These are phyloP conservation scores for Gorsachius goisagi DNA, from an alignment of 2,113 vertebrate genomes.

Conservation along the genomic window DNA sequence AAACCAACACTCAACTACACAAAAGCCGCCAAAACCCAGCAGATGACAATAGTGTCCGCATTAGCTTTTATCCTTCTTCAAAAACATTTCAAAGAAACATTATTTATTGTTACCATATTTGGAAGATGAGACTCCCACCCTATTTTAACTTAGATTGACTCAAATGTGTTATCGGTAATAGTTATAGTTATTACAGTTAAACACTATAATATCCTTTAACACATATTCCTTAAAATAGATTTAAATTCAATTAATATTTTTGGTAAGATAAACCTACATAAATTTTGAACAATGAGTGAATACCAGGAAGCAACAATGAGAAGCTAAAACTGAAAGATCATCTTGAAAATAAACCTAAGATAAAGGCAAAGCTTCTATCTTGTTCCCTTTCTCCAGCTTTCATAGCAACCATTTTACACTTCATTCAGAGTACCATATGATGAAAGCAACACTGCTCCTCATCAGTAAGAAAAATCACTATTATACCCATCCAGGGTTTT, in stretches of 20 bases:
- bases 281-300: neutral
- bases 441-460: neutral
- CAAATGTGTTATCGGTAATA: neutral
- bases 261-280: neutral
- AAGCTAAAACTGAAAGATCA: neutral
- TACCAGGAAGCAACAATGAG: neutral
- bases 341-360: neutral
- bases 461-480: neutral
- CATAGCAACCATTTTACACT: neutral
- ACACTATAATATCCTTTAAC: neutral
- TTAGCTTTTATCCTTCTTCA: neutral
- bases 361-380: neutral
- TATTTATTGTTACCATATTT: neutral
- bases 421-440: neutral
- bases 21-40: neutral
- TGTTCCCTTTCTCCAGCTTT: neutral
- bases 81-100: neutral
- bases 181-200: neutral
- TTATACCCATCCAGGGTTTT: neutral
- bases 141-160: neutral
- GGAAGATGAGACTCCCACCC: neutral
- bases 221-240: neutral
- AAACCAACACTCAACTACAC: neutral
- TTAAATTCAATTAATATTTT: neutral
- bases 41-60: neutral